Percentiles rank a stretch among this genome's conserved stretches.
phyloP scores from a whole-genome alignment of 2,113 vertebrate species.

The Eonycteris spelaea region DNA sequence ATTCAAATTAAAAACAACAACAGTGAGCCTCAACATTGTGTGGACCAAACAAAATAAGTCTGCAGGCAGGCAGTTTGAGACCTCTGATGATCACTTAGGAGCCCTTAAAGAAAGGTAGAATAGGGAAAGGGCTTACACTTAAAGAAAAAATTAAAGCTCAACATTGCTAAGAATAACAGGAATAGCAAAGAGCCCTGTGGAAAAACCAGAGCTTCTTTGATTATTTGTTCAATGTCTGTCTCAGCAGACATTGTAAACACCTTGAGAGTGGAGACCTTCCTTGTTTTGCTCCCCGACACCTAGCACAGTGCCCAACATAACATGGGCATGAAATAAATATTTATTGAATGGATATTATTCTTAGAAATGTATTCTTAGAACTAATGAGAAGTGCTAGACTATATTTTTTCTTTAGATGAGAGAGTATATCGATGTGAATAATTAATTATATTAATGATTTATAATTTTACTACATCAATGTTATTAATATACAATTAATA shows the following conservation, averaged over 20 bases:
- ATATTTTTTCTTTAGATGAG: neutral
- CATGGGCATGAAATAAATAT: neutral
- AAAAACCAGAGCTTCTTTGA: conserved; percentile 45
- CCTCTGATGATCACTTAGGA: neutral
- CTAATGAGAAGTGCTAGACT: neutral
- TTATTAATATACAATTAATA: neutral
- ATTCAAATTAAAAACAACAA: neutral
- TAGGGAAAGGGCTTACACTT: neutral
- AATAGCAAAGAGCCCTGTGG: conserved; percentile 10
- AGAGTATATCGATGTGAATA: neutral
- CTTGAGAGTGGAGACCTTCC: neutral
- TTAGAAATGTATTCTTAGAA: conserved; percentile 13
- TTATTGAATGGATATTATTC: conserved; percentile 24
- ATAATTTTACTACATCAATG: neutral
- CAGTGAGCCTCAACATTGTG: neutral
- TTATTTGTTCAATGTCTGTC: conserved; percentile 63
- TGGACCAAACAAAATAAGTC: conserved; percentile 25
- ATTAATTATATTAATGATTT: neutral
- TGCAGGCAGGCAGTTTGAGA: neutral
- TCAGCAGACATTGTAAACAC: conserved; percentile 39
- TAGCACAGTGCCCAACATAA: conserved; percentile 30
- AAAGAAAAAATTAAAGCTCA: conserved; percentile 15
- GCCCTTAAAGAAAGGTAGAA: neutral
- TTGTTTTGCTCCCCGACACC: neutral
- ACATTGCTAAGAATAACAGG: neutral